Conservation (phyloP, 1,140 invertebrate species). For the Saccostrea echinata region DNA sequence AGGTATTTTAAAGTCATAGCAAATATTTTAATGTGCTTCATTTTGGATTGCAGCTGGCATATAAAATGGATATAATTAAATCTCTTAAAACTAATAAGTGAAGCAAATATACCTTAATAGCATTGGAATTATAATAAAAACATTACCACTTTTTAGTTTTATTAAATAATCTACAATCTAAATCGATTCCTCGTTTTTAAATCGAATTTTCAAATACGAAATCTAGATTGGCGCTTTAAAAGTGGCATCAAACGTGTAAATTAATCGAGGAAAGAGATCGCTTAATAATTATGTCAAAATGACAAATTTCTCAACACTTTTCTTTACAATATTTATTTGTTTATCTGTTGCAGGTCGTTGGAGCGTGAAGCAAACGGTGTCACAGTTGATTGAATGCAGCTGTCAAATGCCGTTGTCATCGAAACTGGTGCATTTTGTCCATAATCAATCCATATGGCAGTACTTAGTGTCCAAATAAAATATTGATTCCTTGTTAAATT, state of each 20-base stretch:
- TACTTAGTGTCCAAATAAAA: neutral
- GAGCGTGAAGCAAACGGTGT: neutral
- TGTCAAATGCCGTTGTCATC: conserved; percentile 14
- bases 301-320: conserved; percentile 25
- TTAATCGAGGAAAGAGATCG: conserved; percentile 13
- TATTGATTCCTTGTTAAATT: conserved; percentile 4
- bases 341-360: neutral
- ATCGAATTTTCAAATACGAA: conserved; percentile 30
- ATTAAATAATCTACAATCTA: conserved; percentile 33
- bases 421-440: neutral
- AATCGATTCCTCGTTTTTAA: conserved; percentile 29
- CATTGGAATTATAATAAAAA: conserved; percentile 29
- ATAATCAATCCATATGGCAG: neutral
- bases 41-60: neutral
- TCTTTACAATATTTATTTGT: neutral
- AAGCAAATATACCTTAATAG: conserved; percentile 32
- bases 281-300: conserved; percentile 34
- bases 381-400: conserved; percentile 6
- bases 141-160: conserved; percentile 15
- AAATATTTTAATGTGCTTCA: neutral
- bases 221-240: conserved; percentile 11
- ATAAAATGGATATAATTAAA: conserved; percentile 17
- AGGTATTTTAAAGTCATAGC: neutral
- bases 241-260: conserved; percentile 18
- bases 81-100: conserved; percentile 21